Conservation (phyloP, 2,888 invertebrate species). For the Agriotes lineatus region DNA sequence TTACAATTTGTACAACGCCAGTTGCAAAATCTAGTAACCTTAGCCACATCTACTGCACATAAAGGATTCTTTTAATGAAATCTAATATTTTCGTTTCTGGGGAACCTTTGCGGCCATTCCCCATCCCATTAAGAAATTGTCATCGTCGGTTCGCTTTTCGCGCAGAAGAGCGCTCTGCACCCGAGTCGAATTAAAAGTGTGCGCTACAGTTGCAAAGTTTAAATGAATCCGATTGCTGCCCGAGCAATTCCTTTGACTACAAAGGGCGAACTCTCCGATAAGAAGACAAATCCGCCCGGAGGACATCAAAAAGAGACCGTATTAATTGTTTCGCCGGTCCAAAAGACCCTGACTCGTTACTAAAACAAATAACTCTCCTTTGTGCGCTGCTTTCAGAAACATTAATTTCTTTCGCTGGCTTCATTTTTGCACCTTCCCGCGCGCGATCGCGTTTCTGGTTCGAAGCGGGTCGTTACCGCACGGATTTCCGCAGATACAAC, state of each 20-base stretch:
- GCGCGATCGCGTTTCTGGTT: background rate
- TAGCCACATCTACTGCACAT: too few relatives aligned
- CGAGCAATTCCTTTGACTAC: conserved; percentile 29
- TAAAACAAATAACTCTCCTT: conserved; percentile 32
- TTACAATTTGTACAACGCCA: too few relatives aligned
- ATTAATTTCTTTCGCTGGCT: conserved; percentile 22
- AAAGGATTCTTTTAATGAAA: too few relatives aligned
- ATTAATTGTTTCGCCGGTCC: conserved; percentile 30
- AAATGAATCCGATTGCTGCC: conserved; percentile 28
- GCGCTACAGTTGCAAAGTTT: conserved; percentile 22
- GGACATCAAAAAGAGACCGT: conserved; percentile 34
- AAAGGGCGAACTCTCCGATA: conserved; percentile 23
- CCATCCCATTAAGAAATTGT: too few relatives aligned
- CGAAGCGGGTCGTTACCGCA: conserved; percentile 13
- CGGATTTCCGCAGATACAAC: conserved; percentile 39
- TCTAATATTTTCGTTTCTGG: too few relatives aligned
- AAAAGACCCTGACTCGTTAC: conserved; percentile 27
- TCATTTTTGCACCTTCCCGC: conserved; percentile 14
- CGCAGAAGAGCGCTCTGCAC: background rate
- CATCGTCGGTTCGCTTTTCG: background rate
- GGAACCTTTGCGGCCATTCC: too few relatives aligned
- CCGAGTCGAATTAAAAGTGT: background rate
- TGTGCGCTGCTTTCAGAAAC: conserved; percentile 6
- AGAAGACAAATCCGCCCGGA: conserved; percentile 35
- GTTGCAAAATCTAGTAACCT: too few relatives aligned